phyloP scores from a whole-genome alignment of 64 coral and sea anemone genomes.

The Montipora cactus region DNA sequence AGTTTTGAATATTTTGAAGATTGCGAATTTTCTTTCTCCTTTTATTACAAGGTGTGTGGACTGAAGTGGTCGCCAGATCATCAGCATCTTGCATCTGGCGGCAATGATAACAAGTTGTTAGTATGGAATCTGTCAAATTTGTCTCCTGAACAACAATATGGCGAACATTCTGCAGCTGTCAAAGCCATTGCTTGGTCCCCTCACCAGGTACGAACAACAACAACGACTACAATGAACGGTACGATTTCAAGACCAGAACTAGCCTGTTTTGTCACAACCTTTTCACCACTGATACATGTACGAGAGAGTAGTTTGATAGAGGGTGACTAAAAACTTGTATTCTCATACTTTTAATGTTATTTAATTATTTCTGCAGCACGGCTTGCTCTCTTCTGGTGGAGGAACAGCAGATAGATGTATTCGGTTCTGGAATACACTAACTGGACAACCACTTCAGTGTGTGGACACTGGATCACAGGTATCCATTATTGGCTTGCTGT shows the following conservation, averaged over 20 bases:
- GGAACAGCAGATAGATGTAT: constrained; percentile 98
- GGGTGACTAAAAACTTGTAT: no score
- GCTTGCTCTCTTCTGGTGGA: constrained; percentile 89
- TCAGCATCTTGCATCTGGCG: constrained; percentile 96
- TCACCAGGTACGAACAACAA: constrained; percentile 77
- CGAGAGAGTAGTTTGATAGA: no score
- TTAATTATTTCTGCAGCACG: constrained; percentile 63
- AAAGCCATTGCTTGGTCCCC: constrained; percentile 99
- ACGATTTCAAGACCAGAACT: not conserved
- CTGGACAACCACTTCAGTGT: constrained; percentile 90
- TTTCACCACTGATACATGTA: no score
- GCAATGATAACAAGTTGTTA: constrained; percentile 96
- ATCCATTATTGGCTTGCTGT: not conserved
- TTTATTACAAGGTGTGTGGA: constrained; percentile 80
- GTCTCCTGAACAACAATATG: constrained; percentile 92
- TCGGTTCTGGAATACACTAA: constrained; percentile 95
- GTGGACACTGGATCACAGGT: constrained; percentile 98
- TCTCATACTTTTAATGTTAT: no score
- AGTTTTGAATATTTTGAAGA: no score
- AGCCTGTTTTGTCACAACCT: no score
- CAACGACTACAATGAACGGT: no score
- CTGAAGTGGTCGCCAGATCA: constrained; percentile 99
- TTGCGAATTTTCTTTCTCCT: not conserved
- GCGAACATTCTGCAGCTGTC: constrained; percentile 97
- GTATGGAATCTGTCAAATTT: constrained; percentile 90